Base-by-base conservation (phyloP, 92 coral and sea anemone species). In the Siderastrea siderea region DNA sequence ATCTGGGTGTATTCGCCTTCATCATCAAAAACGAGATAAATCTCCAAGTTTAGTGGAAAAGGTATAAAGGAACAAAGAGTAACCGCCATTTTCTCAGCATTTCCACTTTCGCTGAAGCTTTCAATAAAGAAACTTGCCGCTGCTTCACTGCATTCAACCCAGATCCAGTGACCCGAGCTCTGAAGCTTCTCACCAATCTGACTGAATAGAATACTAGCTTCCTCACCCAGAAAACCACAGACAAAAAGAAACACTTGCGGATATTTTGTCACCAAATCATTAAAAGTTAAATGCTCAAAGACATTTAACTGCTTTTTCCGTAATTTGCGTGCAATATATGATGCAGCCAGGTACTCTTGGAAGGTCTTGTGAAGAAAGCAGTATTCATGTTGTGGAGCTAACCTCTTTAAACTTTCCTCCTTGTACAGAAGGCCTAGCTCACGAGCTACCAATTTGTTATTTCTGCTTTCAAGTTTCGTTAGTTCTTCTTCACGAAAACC, bases 311-410 rank as follows among this genome's bases (percentile, higher is more conserved):
- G 11, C 4, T 50, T 51, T 51, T 0, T 2, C 50, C 61, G 77
- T 51, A 72, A 51, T 60, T 72, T 51, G 43, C 50, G 60, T 0
- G 60, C 61, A 50, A 73, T 17, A 53, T 17, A 73, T 0, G 47
- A 8, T 1, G 61, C 77, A 17, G 77, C 77, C 45, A 73, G 47
- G 60, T 73, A 50, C 62, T 73, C 77, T 73, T 73, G 77, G 47
- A 73, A 73, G 44, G 77, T 49, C 62, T 51, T 73, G 77, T 73
- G 77, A 73, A 73, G 77, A 73, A 73, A 73, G 77, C 26, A 50
- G 77, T 50, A 73, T 14, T 73, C 77, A 50, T 73, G 77, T 50
- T 73, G 77, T 2, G 77, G 77, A 3, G 17, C n/a, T 53, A 73
- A 19, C 17, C 61, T 73, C 13, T 19, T 73, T 15, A 73, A 38